phyloP scores from a whole-genome alignment of 2,888 invertebrate species.

The Trichopoda pennipes region DNA sequence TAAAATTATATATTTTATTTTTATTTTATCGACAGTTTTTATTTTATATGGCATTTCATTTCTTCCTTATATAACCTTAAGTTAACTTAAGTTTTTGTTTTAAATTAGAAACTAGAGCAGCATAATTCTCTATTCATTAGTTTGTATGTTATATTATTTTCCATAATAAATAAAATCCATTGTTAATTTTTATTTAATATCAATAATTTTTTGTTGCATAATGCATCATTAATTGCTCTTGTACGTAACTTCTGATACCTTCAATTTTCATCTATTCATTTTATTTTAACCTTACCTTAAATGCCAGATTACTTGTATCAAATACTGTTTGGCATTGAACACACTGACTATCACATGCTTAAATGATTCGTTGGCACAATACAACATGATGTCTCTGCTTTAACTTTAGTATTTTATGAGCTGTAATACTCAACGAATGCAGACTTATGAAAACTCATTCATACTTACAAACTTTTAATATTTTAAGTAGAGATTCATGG shows the following conservation, averaged over 20 bases:
- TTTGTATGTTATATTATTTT: not conserved
- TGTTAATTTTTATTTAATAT: slow-evolving; percentile 41
- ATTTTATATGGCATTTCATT: no score
- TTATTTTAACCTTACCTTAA: slow-evolving; percentile 20
- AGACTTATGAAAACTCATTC: slow-evolving; percentile 3
- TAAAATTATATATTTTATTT: no score
- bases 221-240: slow-evolving; percentile 41
- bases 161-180: slow-evolving; percentile 1
- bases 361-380: not conserved
- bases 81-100: no score
- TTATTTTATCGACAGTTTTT: no score
- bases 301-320: slow-evolving; percentile 15
- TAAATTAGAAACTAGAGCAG: no score
- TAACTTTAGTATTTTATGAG: slow-evolving; percentile 45
- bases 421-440: slow-evolving; percentile 26
- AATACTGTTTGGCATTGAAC: slow-evolving; percentile 35
- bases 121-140: no score
- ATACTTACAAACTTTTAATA: not conserved
- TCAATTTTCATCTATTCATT: slow-evolving; percentile 41
- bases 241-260: slow-evolving; percentile 25
- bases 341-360: slow-evolving; percentile 8
- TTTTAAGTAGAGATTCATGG: slow-evolving; percentile 12
- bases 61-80: no score
- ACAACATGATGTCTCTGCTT: slow-evolving; percentile 32
- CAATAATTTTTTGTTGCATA: slow-evolving; percentile 28